Conservation (phyloP, 53 echinoderm and acorn worm species). For the Zoroaster sp. region DNA sequence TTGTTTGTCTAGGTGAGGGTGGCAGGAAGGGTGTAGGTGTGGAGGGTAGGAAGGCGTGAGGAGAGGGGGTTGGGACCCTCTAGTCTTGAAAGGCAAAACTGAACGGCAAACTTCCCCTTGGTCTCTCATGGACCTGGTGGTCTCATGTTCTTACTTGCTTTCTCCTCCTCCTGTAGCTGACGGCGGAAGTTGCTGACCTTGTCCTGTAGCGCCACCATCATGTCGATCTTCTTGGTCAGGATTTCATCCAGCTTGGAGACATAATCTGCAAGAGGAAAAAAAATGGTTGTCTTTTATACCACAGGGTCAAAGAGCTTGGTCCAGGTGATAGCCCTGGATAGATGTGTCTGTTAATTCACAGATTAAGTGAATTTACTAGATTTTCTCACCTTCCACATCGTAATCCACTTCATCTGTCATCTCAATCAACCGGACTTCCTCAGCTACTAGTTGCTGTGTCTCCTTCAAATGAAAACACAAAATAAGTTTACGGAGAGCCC, state of each 20-base stretch:
- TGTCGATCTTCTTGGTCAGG: slow-evolving; percentile 86
- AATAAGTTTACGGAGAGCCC: background rate
- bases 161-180: slow-evolving; percentile 90
- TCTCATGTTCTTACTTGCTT: slow-evolving; percentile 94
- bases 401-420: slow-evolving; percentile 99
- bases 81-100: too few relatives aligned
- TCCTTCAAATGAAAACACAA: slow-evolving; percentile 53
- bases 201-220: slow-evolving; percentile 71
- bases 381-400: slow-evolving; percentile 90
- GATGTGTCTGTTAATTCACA: too few relatives aligned
- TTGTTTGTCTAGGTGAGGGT: too few relatives aligned
- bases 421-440: slow-evolving; percentile 78
- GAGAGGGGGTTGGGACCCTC: too few relatives aligned
- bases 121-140: slow-evolving; percentile 7
- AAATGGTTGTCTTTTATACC: too few relatives aligned
- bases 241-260: slow-evolving; percentile 86
- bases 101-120: background rate
- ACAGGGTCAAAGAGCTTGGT: too few relatives aligned
- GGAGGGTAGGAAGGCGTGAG: too few relatives aligned
- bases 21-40: too few relatives aligned
- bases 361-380: too few relatives aligned
- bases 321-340: too few relatives aligned
- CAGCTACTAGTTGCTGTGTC: slow-evolving; percentile 77
- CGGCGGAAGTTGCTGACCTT: slow-evolving; percentile 80
- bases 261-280: slow-evolving; percentile 73